Evolutionary conservation across 1,140 invertebrate species (phyloP), one percentile per base, ranked within the genome.

Genomic region (Anadara kagoshimensis): DNA sequence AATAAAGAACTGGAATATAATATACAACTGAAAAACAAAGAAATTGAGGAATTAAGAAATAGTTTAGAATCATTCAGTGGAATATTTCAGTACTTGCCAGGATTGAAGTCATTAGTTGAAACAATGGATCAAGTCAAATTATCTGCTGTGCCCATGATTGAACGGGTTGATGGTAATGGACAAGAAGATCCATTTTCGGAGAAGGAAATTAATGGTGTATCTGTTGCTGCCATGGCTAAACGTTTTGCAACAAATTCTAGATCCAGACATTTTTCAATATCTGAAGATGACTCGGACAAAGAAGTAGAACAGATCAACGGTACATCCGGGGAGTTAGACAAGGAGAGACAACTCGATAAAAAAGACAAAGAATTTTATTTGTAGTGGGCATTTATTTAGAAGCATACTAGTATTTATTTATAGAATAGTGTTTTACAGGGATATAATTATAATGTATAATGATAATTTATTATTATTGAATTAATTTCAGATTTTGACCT

Each of bases 1-100:
- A 24, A 54, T 10, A 49, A 43, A 22, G 26, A 56, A 11, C n/a
- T 67, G 16, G 56, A 75, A 56, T 41, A 75, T 29, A 22, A 36
- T 49, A 22, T 57, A 5, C 12, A 59, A 53, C 62, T 59, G 12
- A 69, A 69, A 47, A 68, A 75, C 12, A 29, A 43, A n/a, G 54
- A 51, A 44, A 66, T 75, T 18, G 29, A 57, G 54, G 36, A 61
- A 3, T 43, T 75, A 5, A 53, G 67, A 54, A 62, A 54, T 20
- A 58, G 61, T 45, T 26, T 70, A 11, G 41, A 45, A 51, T 29
- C 43, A 24, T 29, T 75, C 0, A 66, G 70, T 43, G 49, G 65
- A 24, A 54, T 75, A 5, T 70, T 70, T 29, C 62, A 69, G 24
- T 75, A 66, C 59, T 43, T 75, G 26, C 73, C 73, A 29, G 47